phyloP scores from a whole-genome alignment of 2,797 vertebrate genomes.

The Diglossa cyanea region DNA sequence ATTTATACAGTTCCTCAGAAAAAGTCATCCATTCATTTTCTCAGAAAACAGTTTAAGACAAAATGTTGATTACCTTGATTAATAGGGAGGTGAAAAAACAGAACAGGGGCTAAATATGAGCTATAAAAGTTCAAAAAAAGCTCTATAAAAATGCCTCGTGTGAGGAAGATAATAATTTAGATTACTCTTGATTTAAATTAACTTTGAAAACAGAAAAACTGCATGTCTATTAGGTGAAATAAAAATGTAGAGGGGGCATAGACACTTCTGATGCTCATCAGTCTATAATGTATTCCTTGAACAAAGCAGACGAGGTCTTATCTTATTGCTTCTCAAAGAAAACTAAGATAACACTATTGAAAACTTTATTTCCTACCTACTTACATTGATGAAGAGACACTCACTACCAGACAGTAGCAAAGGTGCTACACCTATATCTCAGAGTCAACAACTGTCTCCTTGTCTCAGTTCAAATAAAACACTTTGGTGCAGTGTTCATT shows the following conservation, averaged over 20 bases:
- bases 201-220: not conserved
- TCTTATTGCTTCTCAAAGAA: not conserved
- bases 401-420: not conserved
- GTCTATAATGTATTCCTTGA: not conserved
- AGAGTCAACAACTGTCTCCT: not conserved
- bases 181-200: not conserved
- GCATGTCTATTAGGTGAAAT: not conserved
- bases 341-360: not conserved
- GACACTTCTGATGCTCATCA: not conserved
- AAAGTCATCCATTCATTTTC: not conserved
- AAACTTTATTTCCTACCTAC: not conserved
- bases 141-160: not conserved
- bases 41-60: not conserved
- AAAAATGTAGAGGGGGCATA: not conserved
- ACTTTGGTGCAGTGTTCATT: not conserved
- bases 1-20: not conserved
- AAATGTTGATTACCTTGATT: not conserved
- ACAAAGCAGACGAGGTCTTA: not conserved
- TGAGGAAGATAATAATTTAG: not conserved
- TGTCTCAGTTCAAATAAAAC: not conserved
- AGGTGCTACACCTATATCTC: not conserved
- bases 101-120: not conserved
- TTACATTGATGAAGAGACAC: accelerated
- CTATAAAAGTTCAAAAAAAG: not conserved
- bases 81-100: not conserved